Evolutionary conservation across 2,113 vertebrate species (phyloP).

Genomic region (Numida meleagris): DNA sequence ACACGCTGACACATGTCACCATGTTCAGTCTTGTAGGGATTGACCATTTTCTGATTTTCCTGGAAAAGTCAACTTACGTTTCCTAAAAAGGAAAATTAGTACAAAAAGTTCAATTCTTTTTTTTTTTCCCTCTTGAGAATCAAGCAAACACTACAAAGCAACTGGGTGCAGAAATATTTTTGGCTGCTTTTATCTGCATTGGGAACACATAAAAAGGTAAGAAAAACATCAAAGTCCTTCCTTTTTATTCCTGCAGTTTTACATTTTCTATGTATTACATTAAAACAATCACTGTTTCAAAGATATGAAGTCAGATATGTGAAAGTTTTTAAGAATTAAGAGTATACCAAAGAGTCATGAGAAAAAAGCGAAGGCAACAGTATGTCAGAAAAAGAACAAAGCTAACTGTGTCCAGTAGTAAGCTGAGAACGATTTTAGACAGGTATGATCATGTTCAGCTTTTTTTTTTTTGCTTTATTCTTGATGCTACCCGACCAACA

Average conservation of each 20-base stretch:
- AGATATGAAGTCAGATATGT: neutral
- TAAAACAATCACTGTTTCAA: neutral
- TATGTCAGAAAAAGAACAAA: rapidly evolving
- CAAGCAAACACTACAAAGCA: constrained; percentile 4
- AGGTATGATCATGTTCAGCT: rapidly evolving
- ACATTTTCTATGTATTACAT: neutral
- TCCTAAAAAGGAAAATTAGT: neutral
- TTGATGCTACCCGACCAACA: neutral
- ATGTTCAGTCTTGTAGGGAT: neutral
- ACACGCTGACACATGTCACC: neutral
- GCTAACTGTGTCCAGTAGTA: neutral
- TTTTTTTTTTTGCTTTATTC: neutral
- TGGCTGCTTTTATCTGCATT: constrained; percentile 26
- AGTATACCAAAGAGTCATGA: neutral
- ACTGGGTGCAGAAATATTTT: constrained; percentile 1
- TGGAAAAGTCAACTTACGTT: neutral
- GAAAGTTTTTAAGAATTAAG: neutral
- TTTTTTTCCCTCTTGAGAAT: neutral
- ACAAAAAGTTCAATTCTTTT: neutral
- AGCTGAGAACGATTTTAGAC: neutral
- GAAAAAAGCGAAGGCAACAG: neutral
- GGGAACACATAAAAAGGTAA: constrained; percentile 20
- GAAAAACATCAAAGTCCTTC: constrained; percentile 22
- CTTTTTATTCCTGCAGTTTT: neutral
- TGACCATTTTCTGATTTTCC: neutral